A percentile compares a stretch with the other conserved stretches of the same genome.
Evolutionary conservation across 2,797 vertebrate genomes (phyloP).

Genomic region (Fistularia commersonii): DNA sequence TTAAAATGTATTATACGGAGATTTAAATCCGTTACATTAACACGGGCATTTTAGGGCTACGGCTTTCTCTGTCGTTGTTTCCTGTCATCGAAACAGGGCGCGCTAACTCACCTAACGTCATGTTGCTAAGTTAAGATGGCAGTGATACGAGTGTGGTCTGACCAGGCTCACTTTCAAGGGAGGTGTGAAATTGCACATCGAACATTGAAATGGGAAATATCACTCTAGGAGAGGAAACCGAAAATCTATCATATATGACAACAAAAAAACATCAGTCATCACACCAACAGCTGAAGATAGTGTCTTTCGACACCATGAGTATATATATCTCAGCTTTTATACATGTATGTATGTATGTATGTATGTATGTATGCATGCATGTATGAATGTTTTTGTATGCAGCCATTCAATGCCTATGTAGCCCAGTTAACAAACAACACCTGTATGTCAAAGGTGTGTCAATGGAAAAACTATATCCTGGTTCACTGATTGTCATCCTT

Average conservation of each 20-base stretch:
- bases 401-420: too few species aligned
- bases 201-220: not conserved
- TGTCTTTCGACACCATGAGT: too few species aligned
- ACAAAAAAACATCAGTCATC: too few species aligned
- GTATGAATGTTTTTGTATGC: not conserved
- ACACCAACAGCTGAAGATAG: too few species aligned
- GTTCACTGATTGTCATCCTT: constrained; percentile 10
- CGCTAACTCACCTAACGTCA: constrained; percentile 31
- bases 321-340: too few species aligned
- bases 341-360: too few species aligned
- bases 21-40: too few species aligned
- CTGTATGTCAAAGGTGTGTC: constrained; percentile 61
- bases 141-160: not conserved
- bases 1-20: not conserved
- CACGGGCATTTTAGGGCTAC: too few species aligned
- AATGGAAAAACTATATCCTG: constrained; percentile 32
- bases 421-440: not conserved
- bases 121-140: constrained; percentile 1
- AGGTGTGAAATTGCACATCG: not conserved
- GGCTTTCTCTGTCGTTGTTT: too few species aligned
- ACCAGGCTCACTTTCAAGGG: not conserved
- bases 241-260: too few species aligned
- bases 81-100: not conserved
- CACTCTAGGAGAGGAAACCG: too few species aligned
- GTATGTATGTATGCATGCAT: too few species aligned